Evolutionary conservation across 2,888 invertebrate genomes (phyloP), one percentile per base, ranked within the genome.

Genomic region (Caenorhabditis sp.): DNA sequence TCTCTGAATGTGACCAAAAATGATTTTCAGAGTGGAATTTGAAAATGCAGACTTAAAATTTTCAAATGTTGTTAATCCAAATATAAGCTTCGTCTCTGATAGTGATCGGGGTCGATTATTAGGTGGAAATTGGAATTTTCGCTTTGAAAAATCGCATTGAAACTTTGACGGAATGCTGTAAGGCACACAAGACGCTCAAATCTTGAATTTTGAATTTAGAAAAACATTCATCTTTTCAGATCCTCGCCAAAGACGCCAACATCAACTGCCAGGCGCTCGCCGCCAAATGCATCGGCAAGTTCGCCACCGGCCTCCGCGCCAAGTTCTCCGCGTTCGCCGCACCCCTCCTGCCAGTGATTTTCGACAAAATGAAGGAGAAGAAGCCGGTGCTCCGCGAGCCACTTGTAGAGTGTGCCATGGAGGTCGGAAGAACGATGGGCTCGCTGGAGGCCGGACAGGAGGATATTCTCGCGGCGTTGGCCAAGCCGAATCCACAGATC

Each of bases 291-390:
- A 93, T 98, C 16, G 95, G 95, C 5, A 94, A 95, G 88, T 93
- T 99, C 61, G 97, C 97, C 0, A 94, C 93, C 70, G 98, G 97
- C 0, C 94, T 99, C 38, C 95, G 96, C 76, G 96, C 95, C 92
- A 95, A 95, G 82, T 99, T 97, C 93, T 94, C 95, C 16, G 74
- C 82, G n/a, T 85, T 80, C 64, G 86, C 84, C n/a, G 19, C 59
- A 4, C 70, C 86, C 14, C 68, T 93, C 70, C 89, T 93, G 56
- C 92, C 93, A 94, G 92, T 95, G 0, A 94, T 97, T 59, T 93
- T 98, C 47, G 98, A 98, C 90, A 99, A 98, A 93, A 98, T 99
- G 92, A 97, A 97, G 91, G 98, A 99, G 93, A 99, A 97, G 94
- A 99, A 99, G 92, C 94, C 95, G 2, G 95, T 95, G 91, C 97